Percentiles rank a stretch among this genome's conserved stretches.
Conservation (phyloP, 2,888 invertebrate genomes). For the Dusona sp. region DNA sequence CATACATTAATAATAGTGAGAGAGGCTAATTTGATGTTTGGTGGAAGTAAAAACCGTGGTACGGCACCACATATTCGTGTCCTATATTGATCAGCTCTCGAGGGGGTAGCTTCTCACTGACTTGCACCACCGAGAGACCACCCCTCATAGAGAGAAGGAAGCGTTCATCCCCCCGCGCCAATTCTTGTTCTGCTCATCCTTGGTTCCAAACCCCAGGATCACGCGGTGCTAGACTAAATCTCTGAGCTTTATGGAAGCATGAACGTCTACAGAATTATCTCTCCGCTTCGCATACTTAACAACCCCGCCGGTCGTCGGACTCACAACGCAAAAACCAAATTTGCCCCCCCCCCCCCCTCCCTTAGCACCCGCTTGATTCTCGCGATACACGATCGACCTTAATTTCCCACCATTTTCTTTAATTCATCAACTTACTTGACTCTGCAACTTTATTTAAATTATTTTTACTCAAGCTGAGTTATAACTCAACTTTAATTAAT, state of each 20-base stretch:
- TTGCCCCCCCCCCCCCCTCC: too few relatives aligned
- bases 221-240: constrained; percentile 75
- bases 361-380: not conserved
- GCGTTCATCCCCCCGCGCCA: constrained; percentile 40
- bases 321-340: not conserved
- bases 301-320: not conserved
- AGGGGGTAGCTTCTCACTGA: not conserved
- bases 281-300: not conserved
- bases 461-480: not conserved
- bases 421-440: not conserved
- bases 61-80: not conserved
- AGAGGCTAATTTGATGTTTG: not conserved
- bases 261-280: constrained; percentile 49
- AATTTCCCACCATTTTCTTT: constrained; percentile 54
- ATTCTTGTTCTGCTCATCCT: constrained; percentile 52
- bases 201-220: constrained; percentile 68
- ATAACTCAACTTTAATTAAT: not conserved
- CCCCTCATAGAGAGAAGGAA: not conserved
- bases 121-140: constrained; percentile 1
- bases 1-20: not conserved
- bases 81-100: constrained; percentile 16
- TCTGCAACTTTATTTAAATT: not conserved
- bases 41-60: not conserved
- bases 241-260: constrained; percentile 72
- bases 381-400: too few relatives aligned